Percentiles rank a stretch among this genome's conserved stretches.
Evolutionary conservation across 2,888 invertebrate species (phyloP).

Genomic region (Unio pictorum): DNA sequence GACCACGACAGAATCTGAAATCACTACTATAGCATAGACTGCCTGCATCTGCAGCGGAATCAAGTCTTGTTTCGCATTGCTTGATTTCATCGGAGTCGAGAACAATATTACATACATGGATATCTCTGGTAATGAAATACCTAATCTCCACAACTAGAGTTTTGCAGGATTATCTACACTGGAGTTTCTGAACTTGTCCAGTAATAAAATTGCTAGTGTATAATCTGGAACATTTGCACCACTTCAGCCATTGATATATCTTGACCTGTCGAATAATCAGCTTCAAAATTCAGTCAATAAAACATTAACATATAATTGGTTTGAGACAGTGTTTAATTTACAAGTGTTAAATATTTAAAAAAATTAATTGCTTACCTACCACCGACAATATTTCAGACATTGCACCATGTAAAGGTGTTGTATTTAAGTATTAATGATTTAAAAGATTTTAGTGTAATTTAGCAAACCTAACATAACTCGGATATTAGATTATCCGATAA

Average conservation of each 20-base stretch:
- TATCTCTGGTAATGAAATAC: slow-evolving; percentile 22
- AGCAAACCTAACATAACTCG: slow-evolving; percentile 3
- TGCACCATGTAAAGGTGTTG: slow-evolving; percentile 5
- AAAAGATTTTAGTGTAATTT: slow-evolving; percentile 11
- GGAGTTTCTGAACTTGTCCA: slow-evolving; percentile 16
- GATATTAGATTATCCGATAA: slow-evolving; percentile 20
- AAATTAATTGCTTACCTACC: slow-evolving; percentile 14
- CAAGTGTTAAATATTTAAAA: slow-evolving; percentile 11
- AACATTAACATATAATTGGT: slow-evolving; percentile 6
- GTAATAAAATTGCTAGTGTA: slow-evolving; percentile 23
- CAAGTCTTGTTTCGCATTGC: slow-evolving; percentile 3
- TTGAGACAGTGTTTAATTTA: slow-evolving; percentile 8
- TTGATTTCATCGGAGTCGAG: slow-evolving; percentile 14
- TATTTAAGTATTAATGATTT: slow-evolving; percentile 21
- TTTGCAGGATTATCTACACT: slow-evolving; percentile 16
- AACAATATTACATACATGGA: slow-evolving; percentile 25
- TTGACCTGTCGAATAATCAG: slow-evolving; percentile 24
- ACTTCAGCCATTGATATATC: slow-evolving; percentile 5
- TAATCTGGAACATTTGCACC: slow-evolving; percentile 14
- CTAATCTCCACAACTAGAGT: slow-evolving; percentile 2
- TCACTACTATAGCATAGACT: background rate
- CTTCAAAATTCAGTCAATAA: slow-evolving; percentile 11
- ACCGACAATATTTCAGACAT: slow-evolving; percentile 6
- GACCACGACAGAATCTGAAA: no score
- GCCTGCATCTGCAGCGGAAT: slow-evolving; percentile 23